Base-by-base conservation (phyloP, 2,888 invertebrate genomes). In the Deilephila porcellus region DNA sequence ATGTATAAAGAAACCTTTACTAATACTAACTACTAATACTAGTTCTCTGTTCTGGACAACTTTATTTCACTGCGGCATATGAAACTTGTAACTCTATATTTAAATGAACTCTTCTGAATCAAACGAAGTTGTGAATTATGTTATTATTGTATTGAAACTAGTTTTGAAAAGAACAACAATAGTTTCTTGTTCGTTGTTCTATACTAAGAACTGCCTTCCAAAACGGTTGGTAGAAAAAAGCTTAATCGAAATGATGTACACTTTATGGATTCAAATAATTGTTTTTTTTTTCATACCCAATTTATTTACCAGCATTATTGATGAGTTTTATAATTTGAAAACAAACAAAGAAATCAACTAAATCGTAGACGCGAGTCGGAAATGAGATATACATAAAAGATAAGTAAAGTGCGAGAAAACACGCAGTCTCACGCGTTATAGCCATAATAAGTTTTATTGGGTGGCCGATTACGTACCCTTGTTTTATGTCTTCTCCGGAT, bases 381-480 rank as follows among this genome's bases (percentile, higher is more conserved):
- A 83, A 86, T 84, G 83, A 83, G 82, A 84, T 85, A 86, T 84
- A 81, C 83, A 88, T 88, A 86, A 88, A 88, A 86, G 78, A 86
- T 85, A 80, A 79, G 73, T 78, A 76, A 83, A 84, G 84, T 84
- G 85, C 81, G 80, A 73, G 71, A 60, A 75, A 76, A 76, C 74
- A 75, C 76, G 76, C 78, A 81, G 67, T 76, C 56, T 78, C 77
- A 77, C 75, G 74, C 75, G 74, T 74, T 82, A 82, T 76, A 73
- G 75, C 74, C 74, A 71, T 76, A 81, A 71, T 76, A 81, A 71
- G 78, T 83, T 86, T 86, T 85, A 88, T 86, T 81, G 81, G 74
- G 72, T 74, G 74, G 73, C 74, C 76, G 76, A 82, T 83, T 81
- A 80, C 56, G 63, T 34, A 67, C 25, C 67, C 71, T 70, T 72